Evolutionary conservation across 2,797 vertebrate species (phyloP), one percentile per base, ranked within the genome.

Genomic region (Poeciliopsis infans): DNA sequence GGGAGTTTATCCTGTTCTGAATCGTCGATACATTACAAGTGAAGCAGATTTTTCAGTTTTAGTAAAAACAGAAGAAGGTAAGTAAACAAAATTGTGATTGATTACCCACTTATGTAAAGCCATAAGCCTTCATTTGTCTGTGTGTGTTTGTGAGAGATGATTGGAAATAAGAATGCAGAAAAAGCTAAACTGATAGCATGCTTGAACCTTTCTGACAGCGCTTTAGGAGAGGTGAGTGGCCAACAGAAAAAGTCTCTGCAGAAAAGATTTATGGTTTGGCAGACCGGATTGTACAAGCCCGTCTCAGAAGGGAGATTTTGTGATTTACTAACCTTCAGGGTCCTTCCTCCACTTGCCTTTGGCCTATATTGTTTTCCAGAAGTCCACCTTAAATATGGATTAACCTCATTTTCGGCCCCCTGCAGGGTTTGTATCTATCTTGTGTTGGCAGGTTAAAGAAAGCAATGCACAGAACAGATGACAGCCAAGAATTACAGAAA

Each of bases 361-460:
- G 79, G 74, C 83, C 82, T 80, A 74, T 41, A 85, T 76, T 81
- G 71, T 79, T 81, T 83, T 77, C 72, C 71, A 81, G 61, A 81
- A 71, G 74, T 75, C 57, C 64, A 59, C 74, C 82, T 72, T 79
- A 79, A 79, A 80, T 76, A 82, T 86, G 55, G 72, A 80, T 83
- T 82, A 46, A 64, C 77, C 75, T 18, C 23, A 25, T 69, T 79
- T 79, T 77, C 61, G 11, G 18, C 46, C 75, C 57, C 13, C 43
- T 36, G 33, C 55, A 75, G 47, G n/a, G 28, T 23, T 78, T 72
- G 70, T 18, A 33, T 85, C n/a, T 39, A 59, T 72, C n/a, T 68
- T 23, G 36, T 77, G 61, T 78, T 23, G 25, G 69, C 43, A 74
- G 73, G 46, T 76, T 66, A 71, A 77, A 69, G 53, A 85, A 82